These are phyloP conservation scores for Elanoides forficatus DNA, from an alignment of 2,113 vertebrate species.

Conservation along the genomic window DNA sequence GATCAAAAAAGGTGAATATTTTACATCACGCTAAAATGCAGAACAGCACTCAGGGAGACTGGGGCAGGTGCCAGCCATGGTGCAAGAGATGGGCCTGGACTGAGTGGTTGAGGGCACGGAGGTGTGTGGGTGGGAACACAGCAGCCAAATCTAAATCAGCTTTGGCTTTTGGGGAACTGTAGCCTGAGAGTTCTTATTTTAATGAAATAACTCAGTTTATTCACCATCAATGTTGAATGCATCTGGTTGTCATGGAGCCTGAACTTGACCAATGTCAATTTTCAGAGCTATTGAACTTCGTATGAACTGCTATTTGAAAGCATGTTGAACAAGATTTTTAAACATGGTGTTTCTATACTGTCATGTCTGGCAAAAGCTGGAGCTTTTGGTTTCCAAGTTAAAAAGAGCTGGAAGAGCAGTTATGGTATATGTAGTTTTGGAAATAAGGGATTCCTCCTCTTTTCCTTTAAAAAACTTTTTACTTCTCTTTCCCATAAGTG, in stretches of 20 bases:
- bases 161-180: not conserved
- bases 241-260: not conserved
- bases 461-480: not conserved
- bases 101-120: not conserved
- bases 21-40: not conserved
- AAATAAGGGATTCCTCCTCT: not conserved
- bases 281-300: not conserved
- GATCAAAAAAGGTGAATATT: not conserved
- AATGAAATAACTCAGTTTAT: not conserved
- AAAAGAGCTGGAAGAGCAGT: not conserved
- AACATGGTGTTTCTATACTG: not conserved
- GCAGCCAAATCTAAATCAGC: not conserved
- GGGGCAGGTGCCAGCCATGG: not conserved
- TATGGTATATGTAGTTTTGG: not conserved
- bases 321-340: not conserved
- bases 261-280: not conserved
- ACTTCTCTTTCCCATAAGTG: not conserved
- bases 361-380: not conserved
- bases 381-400: not conserved
- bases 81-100: not conserved
- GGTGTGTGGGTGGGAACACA: not conserved
- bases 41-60: not conserved
- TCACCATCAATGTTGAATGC: not conserved
- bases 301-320: not conserved
- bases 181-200: not conserved